Percentiles rank a stretch among this genome's conserved stretches.
Evolutionary conservation across 2,888 invertebrate genomes (phyloP).

Genomic region (Lithodes maja): DNA sequence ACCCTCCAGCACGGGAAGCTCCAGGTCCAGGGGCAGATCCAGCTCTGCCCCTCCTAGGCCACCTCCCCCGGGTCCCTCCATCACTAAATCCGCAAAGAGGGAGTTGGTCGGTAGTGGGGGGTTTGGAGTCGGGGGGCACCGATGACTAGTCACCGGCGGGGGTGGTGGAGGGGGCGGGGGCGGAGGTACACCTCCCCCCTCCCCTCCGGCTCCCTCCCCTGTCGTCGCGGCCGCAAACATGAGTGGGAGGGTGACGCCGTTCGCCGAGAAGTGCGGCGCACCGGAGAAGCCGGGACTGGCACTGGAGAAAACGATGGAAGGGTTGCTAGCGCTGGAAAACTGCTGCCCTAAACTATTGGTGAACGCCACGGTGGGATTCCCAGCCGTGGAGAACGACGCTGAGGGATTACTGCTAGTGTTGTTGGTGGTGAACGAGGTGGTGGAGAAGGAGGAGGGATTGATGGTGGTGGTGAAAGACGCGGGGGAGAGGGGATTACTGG

Average conservation of each 20-base stretch:
- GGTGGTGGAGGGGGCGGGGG: conserved; percentile 59
- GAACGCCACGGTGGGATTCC: too few species aligned
- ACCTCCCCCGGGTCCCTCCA: conserved; percentile 64
- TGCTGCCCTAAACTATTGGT: too few species aligned
- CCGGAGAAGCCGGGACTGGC: too few species aligned
- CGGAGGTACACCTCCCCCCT: conserved; percentile 37
- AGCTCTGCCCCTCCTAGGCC: conserved; percentile 33
- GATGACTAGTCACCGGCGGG: conserved; percentile 48
- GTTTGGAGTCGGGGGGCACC: conserved; percentile 13
- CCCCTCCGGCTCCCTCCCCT: not conserved
- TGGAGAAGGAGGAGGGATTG: too few species aligned
- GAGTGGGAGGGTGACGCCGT: conserved; percentile 13
- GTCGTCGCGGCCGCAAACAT: conserved; percentile 23
- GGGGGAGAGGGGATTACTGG: too few species aligned
- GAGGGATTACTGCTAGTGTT: too few species aligned
- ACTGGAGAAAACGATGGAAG: too few species aligned
- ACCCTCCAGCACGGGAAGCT: conserved; percentile 66
- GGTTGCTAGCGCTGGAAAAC: too few species aligned
- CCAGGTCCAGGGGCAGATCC: conserved; percentile 66
- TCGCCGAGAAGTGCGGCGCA: too few species aligned
- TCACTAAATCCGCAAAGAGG: conserved; percentile 68
- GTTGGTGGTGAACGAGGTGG: too few species aligned
- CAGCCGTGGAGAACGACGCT: too few species aligned
- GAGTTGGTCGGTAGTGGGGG: conserved; percentile 35
- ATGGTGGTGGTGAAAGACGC: too few species aligned